Base-by-base conservation (phyloP, 2,113 vertebrate species). In the Phasianus colchicus region DNA sequence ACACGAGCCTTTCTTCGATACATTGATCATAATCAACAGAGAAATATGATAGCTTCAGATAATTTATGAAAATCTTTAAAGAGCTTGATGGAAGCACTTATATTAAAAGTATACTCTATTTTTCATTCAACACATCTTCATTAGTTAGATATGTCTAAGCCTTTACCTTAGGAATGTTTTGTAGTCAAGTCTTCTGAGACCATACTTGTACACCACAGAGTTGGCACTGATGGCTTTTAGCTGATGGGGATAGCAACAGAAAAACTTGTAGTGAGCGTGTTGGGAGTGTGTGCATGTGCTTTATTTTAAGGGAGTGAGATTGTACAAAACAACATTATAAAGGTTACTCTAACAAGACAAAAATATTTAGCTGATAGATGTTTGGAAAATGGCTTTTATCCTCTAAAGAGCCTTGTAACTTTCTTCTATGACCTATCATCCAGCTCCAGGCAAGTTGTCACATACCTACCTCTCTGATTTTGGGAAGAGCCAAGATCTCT, bases 101-200 rank as follows among this genome's bases (percentile, higher is more conserved):
- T 79, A 84, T 55, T 89, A 95, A 94, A 95, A 96, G 72, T 86
- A 91, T 85, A 79, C 54, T 91, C 61, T 11, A 34, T 95, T 94
- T 93, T 94, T 87, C 96, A 94, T 95, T 95, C 88, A 94, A 93
- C 75, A 93, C 64, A 83, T 94, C 94, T 79, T 88, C 60, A 92
- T 96, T 96, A 86, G 93, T 95, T 85, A 95, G 95, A 96, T 86
- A 96, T 95, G 96, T 96, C 92, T 95, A 96, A 91, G 90, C 72
- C 81, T 95, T 96, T 89, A 96, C 93, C 83, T 96, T 78, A 94
- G 96, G 95, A 90, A 94, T 86, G 88, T 96, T 95, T 96, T 94
- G 91, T 89, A 80, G 74, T 95, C 54, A 78, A 82, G 82, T 91
- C 92, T 95, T 94, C 79, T 95, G 91, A 96, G 93, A 93, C 79